A percentile compares a stretch with the other conserved stretches of the same genome.
Conservation (phyloP, 2,113 vertebrate genomes). For the Eulemur rufifrons region DNA sequence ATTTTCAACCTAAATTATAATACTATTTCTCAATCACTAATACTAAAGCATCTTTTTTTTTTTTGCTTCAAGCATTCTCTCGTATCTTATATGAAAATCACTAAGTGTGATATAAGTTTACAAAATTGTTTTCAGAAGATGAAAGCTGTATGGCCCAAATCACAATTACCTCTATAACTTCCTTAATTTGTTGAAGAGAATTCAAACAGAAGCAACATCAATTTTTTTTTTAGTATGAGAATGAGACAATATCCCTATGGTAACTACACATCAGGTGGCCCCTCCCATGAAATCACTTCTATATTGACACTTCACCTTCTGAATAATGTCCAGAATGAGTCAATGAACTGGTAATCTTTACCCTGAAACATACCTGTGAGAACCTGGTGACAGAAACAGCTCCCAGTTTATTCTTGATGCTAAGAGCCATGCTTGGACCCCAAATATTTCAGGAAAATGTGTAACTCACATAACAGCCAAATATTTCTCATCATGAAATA, state of each 20-base stretch:
- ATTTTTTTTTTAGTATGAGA: neutral
- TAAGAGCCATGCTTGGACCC: neutral
- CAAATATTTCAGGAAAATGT: constrained; percentile 16
- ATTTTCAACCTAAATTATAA: constrained; percentile 15
- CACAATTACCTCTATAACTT: neutral
- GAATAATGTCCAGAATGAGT: neutral
- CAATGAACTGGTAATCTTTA: neutral
- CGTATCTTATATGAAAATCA: neutral
- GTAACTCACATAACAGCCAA: neutral
- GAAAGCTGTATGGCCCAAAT: neutral
- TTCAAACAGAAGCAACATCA: neutral
- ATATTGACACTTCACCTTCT: neutral
- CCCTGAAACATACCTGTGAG: neutral
- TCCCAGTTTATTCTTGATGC: neutral
- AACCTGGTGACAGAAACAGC: neutral
- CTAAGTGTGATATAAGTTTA: neutral
- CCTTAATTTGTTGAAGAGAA: constrained; percentile 26
- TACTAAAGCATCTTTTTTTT: neutral
- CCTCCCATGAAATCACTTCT: neutral
- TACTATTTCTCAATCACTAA: neutral
- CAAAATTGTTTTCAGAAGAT: neutral
- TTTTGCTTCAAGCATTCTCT: neutral
- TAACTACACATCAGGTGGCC: neutral
- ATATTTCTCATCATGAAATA: constrained; percentile 26
- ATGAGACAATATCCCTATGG: neutral